Conservation (phyloP, 2,113 vertebrate species). For the Nesogale talazaci region DNA sequence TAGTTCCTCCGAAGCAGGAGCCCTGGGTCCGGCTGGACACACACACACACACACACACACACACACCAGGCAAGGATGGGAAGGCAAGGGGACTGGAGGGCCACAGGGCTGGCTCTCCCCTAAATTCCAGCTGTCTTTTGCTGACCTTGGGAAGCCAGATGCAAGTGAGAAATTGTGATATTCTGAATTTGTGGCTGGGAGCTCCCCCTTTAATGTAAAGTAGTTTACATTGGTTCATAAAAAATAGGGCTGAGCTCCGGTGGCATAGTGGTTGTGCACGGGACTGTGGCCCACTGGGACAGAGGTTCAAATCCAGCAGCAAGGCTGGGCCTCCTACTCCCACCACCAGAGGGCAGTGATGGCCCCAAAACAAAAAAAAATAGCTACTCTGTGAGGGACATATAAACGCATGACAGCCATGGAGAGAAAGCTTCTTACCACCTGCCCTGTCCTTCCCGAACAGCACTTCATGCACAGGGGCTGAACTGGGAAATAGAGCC, state of each 20-base stretch:
- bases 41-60: background rate
- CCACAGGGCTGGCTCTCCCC: background rate
- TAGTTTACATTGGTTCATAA: background rate
- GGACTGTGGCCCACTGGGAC: too few species aligned
- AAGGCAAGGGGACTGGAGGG: background rate
- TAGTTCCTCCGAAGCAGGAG: conserved; percentile 69
- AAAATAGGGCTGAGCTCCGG: too few species aligned
- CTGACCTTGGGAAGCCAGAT: conserved; percentile 1
- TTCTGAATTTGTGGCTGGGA: conserved; percentile 14
- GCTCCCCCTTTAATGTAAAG: conserved; percentile 1
- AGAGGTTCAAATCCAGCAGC: too few species aligned
- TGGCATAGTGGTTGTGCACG: too few species aligned
- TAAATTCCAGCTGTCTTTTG: conserved; percentile 8
- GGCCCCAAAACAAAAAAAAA: too few species aligned
- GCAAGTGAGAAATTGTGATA: conserved; percentile 1
- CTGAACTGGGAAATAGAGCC: background rate
- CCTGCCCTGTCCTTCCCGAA: background rate
- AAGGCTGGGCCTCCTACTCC: too few species aligned
- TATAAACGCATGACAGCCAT: background rate
- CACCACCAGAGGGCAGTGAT: too few species aligned
- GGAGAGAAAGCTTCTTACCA: background rate
- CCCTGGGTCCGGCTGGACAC: conserved; percentile 54
- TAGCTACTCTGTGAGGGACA: too few species aligned
- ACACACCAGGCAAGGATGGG: background rate
- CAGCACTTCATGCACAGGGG: too few species aligned